Conservation (phyloP, 2,797 vertebrate species). For the Myotis myotis region DNA sequence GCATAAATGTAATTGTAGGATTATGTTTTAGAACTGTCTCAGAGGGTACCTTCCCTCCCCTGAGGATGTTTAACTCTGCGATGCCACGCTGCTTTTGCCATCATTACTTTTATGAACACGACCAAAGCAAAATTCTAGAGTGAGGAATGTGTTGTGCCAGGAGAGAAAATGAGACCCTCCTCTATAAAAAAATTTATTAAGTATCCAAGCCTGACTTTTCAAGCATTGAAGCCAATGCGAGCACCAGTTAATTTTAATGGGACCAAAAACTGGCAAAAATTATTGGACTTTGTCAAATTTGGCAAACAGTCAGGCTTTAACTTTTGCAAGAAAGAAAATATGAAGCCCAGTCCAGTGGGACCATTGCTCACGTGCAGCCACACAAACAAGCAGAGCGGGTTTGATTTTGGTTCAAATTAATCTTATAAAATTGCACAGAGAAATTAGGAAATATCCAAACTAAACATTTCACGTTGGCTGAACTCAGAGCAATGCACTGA, state of each 20-base stretch:
- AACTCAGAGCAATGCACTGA: conserved; percentile 71
- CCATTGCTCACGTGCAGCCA: conserved; percentile 61
- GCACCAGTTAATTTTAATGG: conserved; percentile 74
- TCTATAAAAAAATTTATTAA: conserved; percentile 55
- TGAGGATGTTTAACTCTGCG: neutral
- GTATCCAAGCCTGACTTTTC: conserved; percentile 75
- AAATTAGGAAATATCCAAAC: conserved; percentile 77
- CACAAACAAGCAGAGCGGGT: conserved; percentile 75
- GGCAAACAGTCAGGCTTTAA: conserved; percentile 72
- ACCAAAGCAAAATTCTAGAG: conserved; percentile 21
- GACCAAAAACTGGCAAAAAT: conserved; percentile 68
- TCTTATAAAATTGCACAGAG: conserved; percentile 79
- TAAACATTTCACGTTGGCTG: conserved; percentile 77
- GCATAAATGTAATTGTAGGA: neutral
- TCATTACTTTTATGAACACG: neutral
- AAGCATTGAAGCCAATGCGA: conserved; percentile 70
- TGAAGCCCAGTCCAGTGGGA: conserved; percentile 62
- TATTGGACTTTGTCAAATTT: conserved; percentile 77
- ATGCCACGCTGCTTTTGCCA: neutral
- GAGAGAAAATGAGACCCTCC: conserved; percentile 32
- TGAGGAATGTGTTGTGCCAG: neutral
- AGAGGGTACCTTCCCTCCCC: neutral
- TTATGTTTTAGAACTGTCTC: conserved; percentile 11
- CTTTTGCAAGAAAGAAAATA: conserved; percentile 82
- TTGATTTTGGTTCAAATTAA: conserved; percentile 82